Base-by-base conservation (phyloP, 2,797 vertebrate species). In the Micrastur ruficollis region DNA sequence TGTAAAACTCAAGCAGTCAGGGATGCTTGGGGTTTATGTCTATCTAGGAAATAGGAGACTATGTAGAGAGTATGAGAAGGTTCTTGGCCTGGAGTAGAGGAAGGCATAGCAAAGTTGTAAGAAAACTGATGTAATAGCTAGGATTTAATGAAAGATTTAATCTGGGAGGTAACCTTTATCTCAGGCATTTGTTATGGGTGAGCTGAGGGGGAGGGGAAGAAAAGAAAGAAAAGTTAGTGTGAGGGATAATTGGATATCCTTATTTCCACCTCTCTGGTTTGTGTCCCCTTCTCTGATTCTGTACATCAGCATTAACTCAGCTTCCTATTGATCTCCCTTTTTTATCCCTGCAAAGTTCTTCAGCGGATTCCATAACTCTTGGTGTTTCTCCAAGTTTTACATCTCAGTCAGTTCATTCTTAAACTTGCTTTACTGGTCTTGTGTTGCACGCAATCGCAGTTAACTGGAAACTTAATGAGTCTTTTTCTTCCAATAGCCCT, bases 111-210 rank as follows among this genome's bases (percentile, higher is more conserved):
- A 66, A 80, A 83, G 38, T 59, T 3, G 0, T 89, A 62, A 87
- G 72, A 82, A 93, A 95, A 83, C 66, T 53, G 85, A 89, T 79
- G 90, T 59, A 92, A 53, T 70, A 89, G 21, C 44, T 89, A 40
- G 56, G 67, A 78, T 85, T 92, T 95, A 89, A 92, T 87, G 81
- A 80, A 92, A 95, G 75, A 94, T 85, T 80, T 94, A 29, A 89
- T 89, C 71, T 95, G 52, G 67, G 83, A 71, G 36, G 68, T 92
- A 61, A 56, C 80, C 66, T 94, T 93, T 90, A 19, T 86, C 19
- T 92, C 55, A 67, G 71, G 32, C 63, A 22, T 80, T 96, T 92
- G 61, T 90, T 90, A 50, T 19, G 40, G 52, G 52, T 74, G 71
- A 92, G 49, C 67, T 87, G 36, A 56, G 17, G 9, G 10, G 42